Conservation (phyloP, 2,888 invertebrate species). For the Nomada ferruginata region DNA sequence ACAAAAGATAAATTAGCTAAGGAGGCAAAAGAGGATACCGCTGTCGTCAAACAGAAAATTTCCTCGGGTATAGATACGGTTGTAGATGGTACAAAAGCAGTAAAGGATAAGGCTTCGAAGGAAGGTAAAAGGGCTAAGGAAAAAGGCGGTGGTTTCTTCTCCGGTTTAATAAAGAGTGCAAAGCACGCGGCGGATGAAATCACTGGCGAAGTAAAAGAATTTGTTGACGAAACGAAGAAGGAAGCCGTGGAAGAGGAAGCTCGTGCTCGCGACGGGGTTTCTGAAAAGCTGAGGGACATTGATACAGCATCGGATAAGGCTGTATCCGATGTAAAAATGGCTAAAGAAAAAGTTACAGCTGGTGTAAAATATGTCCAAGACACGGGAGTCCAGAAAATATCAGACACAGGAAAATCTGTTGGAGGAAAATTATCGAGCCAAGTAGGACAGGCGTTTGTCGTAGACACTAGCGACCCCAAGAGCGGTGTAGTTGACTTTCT, state of each 20-base stretch:
- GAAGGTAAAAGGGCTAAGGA: conserved; percentile 86
- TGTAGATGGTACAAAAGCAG: conserved; percentile 73
- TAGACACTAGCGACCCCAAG: conserved; percentile 9
- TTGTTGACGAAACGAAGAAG: conserved; percentile 74
- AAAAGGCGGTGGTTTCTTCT: conserved; percentile 67
- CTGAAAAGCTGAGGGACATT: conserved; percentile 48
- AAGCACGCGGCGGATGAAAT: conserved; percentile 82
- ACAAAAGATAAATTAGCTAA: conserved; percentile 73
- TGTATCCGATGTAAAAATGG: conserved; percentile 48
- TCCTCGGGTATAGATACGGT: conserved; percentile 71
- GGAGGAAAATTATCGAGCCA: not conserved
- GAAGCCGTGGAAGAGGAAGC: conserved; percentile 84
- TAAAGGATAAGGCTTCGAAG: conserved; percentile 81
- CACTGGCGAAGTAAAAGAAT: conserved; percentile 81
- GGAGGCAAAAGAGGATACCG: conserved; percentile 74
- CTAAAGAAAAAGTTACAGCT: conserved; percentile 49
- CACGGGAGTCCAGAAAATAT: not conserved
- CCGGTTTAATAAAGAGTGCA: conserved; percentile 49
- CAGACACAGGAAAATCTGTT: not conserved
- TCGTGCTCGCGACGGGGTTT: conserved; percentile 37
- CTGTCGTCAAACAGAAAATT: conserved; percentile 61
- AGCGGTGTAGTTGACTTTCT: conserved; percentile 55
- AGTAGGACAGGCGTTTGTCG: not conserved
- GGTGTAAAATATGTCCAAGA: conserved; percentile 36
- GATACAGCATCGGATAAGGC: conserved; percentile 65